Evolutionary conservation across 2,888 invertebrate species (phyloP).

Genomic region (Hydrotaea cyrtoneurina): DNA sequence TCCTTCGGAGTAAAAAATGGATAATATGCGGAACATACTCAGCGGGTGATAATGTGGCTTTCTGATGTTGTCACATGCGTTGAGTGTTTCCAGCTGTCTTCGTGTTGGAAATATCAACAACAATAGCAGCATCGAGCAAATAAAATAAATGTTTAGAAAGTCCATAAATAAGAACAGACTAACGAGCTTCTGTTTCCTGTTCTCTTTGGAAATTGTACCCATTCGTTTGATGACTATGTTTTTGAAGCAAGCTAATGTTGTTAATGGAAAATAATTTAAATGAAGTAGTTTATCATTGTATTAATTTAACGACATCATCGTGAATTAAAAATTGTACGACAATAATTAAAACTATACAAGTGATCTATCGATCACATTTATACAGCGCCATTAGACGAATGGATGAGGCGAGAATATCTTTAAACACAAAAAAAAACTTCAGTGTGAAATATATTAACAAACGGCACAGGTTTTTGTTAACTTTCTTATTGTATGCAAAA

Average conservation of each 20-base stretch:
- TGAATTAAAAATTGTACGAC: not conserved
- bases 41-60: constrained; percentile 66
- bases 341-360: not conserved
- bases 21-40: constrained; percentile 51
- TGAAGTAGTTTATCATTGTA: not conserved
- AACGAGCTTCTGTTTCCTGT: constrained; percentile 15
- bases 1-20: constrained; percentile 10
- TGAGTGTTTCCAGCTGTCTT: constrained; percentile 61
- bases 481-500: too few species aligned
- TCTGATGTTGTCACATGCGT: constrained; percentile 64
- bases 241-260: constrained; percentile 5
- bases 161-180: constrained; percentile 17
- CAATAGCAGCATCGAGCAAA: not conserved
- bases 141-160: constrained; percentile 21
- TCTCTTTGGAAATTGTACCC: not conserved
- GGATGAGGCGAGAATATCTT: too few species aligned
- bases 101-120: constrained; percentile 33
- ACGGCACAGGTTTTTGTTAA: too few species aligned
- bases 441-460: too few species aligned
- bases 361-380: not conserved
- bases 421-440: too few species aligned
- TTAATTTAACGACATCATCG: constrained; percentile 10
- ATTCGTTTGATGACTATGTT: not conserved
- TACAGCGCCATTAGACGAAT: too few species aligned
- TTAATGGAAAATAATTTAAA: constrained; percentile 38